Evolutionary conservation across 1,140 invertebrate genomes (phyloP), one percentile per base, ranked within the genome.

Genomic region (Macrosteles quadrilineatus): DNA sequence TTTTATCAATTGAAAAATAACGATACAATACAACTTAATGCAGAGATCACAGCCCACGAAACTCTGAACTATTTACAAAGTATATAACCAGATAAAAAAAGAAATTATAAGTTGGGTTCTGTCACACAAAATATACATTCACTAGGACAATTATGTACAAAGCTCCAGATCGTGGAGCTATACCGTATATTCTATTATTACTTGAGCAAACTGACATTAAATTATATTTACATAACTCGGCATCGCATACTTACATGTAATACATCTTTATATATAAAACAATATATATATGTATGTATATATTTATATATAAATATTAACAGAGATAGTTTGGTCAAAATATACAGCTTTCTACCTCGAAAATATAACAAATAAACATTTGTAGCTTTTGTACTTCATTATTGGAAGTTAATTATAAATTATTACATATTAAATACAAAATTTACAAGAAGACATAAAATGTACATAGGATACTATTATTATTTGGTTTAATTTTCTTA

Each of bases 41-140:
- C 74, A 75, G 74, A 75, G 74, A 75, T 75, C 74, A 75, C 74
- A 75, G 74, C 74, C 74, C 73, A 73, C 72, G 73, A 75, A 75
- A 75, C 72, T 75, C 72, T 75, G 72, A 75, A 75, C 69, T 75
- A 75, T 75, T 74, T 75, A 75, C 74, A 75, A 73, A 75, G 72
- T 75, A 69, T 73, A 47, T 71, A 73, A 75, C 68, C 57, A 73
- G 72, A 73, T 72, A 73, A 75, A 75, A 50, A 73, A 73, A 73
- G 67, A 73, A 72, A 72, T 71, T 70, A 71, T 30, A 73, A 72
- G 68, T 75, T 73, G 73, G 72, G 68, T 72, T 72, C 43, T 64
- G 69, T 75, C 69, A 74, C 73, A 74, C 73, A 72, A 74, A 74
- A 72, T 67, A 73, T 59, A 74, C 69, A 72, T 74, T 71, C 70